Evolutionary conservation across 2,888 invertebrate species (phyloP).

Genomic region (Caenorhabditis sp.): DNA sequence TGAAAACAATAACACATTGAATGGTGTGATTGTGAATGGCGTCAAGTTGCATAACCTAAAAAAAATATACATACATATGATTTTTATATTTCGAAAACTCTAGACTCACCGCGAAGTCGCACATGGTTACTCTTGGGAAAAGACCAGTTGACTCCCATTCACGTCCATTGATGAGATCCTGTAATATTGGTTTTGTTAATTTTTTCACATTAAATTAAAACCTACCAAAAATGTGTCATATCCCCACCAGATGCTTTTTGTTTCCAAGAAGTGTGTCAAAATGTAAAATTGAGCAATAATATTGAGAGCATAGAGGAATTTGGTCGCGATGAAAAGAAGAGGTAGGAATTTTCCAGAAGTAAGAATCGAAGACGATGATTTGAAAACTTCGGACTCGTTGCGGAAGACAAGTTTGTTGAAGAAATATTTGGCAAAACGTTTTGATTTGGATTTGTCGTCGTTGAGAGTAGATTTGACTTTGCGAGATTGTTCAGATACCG

Average conservation of each 20-base stretch:
- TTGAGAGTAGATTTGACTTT: slow-evolving; percentile 28
- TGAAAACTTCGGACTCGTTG: slow-evolving; percentile 33
- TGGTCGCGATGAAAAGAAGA: slow-evolving; percentile 43
- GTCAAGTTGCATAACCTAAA: slow-evolving; percentile 57
- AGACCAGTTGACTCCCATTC: slow-evolving; percentile 58
- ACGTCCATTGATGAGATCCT: slow-evolving; percentile 45
- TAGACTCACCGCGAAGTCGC: slow-evolving; percentile 49
- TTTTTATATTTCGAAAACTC: slow-evolving; percentile 12
- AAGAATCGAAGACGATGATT: slow-evolving; percentile 12
- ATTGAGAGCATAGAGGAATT: slow-evolving; percentile 57
- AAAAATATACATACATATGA: neutral
- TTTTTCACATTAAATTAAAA: neutral
- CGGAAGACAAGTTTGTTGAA: slow-evolving; percentile 41
- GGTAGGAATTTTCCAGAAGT: slow-evolving; percentile 46
- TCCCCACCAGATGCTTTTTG: slow-evolving; percentile 55
- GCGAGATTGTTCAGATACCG: slow-evolving; percentile 28
- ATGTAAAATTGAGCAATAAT: slow-evolving; percentile 55
- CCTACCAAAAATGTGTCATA: slow-evolving; percentile 44
- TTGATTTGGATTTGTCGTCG: slow-evolving; percentile 26
- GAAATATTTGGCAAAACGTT: slow-evolving; percentile 34
- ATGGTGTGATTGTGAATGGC: slow-evolving; percentile 69
- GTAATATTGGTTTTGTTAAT: neutral
- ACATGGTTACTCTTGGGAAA: slow-evolving; percentile 59
- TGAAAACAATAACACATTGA: slow-evolving; percentile 65
- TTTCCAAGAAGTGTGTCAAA: slow-evolving; percentile 57